Evolutionary conservation across 2,797 vertebrate species (phyloP).

Genomic region (Spea hammondii): DNA sequence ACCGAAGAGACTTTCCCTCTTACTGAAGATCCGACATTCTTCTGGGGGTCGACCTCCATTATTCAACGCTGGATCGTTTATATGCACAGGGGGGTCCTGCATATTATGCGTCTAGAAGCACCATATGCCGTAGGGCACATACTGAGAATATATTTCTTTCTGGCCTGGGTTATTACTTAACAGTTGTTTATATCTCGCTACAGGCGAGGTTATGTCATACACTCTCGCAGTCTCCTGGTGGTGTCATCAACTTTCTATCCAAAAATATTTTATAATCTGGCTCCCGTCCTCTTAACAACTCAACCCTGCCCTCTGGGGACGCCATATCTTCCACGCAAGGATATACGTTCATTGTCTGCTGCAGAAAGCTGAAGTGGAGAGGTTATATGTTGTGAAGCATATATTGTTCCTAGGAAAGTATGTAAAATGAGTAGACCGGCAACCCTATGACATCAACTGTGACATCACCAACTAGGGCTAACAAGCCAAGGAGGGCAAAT

Average conservation of each 20-base stretch:
- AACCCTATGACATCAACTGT: too few relatives aligned
- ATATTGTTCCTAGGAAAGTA: not conserved
- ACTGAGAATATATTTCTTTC: not conserved
- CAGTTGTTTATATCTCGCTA: not conserved
- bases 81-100: too few relatives aligned
- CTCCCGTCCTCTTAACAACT: not conserved
- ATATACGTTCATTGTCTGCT: not conserved
- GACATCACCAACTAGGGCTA: too few relatives aligned
- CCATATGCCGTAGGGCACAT: not conserved
- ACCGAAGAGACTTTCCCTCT: too few relatives aligned
- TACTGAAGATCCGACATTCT: too few relatives aligned
- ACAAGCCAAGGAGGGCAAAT: too few relatives aligned
- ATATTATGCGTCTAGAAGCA: not conserved
- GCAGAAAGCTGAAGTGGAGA: not conserved
- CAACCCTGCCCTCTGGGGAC: accelerated
- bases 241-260: not conserved
- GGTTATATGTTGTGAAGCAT: not conserved
- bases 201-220: conserved; percentile 2
- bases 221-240: not conserved
- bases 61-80: too few relatives aligned
- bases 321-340: not conserved
- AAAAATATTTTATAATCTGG: not conserved
- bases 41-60: too few relatives aligned
- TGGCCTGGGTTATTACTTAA: not conserved
- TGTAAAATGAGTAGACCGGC: too few relatives aligned